A percentile compares a stretch with the other conserved stretches of the same genome.
Conservation (phyloP, 2,888 invertebrate genomes). For the Drosophila emarginata region DNA sequence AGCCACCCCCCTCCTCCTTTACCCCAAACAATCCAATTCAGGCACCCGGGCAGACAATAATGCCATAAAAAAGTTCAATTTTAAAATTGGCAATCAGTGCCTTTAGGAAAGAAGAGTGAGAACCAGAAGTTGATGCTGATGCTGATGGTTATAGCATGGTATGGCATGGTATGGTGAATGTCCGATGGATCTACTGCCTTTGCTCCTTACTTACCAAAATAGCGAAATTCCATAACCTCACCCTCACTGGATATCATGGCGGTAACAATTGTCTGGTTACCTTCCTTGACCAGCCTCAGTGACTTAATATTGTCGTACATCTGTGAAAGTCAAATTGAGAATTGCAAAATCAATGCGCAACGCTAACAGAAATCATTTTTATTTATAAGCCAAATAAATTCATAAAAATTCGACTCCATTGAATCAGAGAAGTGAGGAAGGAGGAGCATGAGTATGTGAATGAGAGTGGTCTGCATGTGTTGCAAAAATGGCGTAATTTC, state of each 20-base stretch:
- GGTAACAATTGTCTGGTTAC: conserved; percentile 87
- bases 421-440: background rate
- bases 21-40: conserved; percentile 18
- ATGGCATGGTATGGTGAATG: background rate
- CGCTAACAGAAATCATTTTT: conserved; percentile 53
- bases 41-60: conserved; percentile 40
- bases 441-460: background rate
- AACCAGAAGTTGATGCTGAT: background rate
- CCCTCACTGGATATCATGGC: conserved; percentile 95
- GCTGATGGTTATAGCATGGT: conserved; percentile 4
- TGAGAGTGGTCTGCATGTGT: conserved; percentile 59
- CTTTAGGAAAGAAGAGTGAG: conserved; percentile 25
- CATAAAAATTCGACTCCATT: conserved; percentile 61
- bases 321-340: conserved; percentile 81
- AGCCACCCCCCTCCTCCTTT: conserved; percentile 4
- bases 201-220: conserved; percentile 80
- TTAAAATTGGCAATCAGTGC: conserved; percentile 77
- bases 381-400: conserved; percentile 77
- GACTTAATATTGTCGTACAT: conserved; percentile 96
- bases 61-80: conserved; percentile 76
- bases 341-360: conserved; percentile 71
- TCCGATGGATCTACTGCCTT: background rate
- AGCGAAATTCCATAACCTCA: conserved; percentile 93
- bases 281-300: conserved; percentile 87
- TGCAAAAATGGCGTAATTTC: conserved; percentile 75